Conservation (phyloP, 2,113 vertebrate genomes). For the Cygnus buccinator region DNA sequence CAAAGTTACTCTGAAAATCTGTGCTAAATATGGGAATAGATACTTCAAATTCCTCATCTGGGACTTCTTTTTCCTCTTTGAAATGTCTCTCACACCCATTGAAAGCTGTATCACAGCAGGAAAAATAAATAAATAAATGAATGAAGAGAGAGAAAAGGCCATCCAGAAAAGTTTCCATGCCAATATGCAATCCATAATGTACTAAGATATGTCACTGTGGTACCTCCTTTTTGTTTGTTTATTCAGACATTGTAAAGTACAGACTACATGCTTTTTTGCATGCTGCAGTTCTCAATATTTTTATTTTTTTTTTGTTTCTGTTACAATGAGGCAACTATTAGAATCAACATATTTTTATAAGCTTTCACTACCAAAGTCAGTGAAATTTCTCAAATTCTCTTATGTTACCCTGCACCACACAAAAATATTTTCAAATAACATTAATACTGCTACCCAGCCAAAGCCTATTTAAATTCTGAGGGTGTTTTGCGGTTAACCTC, state of each 20-base stretch:
- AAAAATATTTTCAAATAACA: neutral
- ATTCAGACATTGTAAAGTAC: neutral
- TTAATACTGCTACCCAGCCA: neutral
- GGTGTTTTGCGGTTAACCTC: neutral
- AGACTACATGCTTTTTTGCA: neutral
- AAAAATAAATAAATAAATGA: neutral
- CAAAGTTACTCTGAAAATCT: neutral
- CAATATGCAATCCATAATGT: neutral
- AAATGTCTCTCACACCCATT: neutral
- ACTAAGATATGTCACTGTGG: neutral
- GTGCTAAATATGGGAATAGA: neutral
- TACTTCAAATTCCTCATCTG: accelerated
- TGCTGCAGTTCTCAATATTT: neutral
- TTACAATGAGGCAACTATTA: neutral
- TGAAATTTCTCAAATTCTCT: neutral
- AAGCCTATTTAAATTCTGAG: neutral
- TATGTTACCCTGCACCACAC: neutral
- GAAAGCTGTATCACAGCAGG: neutral
- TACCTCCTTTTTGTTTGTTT: neutral
- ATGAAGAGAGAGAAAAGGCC: neutral
- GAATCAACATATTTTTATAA: neutral
- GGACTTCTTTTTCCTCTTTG: neutral
- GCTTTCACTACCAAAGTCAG: neutral
- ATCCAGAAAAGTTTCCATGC: neutral
- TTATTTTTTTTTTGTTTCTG: neutral